Percentiles rank a stretch among this genome's conserved stretches.
Conservation (phyloP, 2,888 invertebrate genomes). For the Cheilosia variabilis region DNA sequence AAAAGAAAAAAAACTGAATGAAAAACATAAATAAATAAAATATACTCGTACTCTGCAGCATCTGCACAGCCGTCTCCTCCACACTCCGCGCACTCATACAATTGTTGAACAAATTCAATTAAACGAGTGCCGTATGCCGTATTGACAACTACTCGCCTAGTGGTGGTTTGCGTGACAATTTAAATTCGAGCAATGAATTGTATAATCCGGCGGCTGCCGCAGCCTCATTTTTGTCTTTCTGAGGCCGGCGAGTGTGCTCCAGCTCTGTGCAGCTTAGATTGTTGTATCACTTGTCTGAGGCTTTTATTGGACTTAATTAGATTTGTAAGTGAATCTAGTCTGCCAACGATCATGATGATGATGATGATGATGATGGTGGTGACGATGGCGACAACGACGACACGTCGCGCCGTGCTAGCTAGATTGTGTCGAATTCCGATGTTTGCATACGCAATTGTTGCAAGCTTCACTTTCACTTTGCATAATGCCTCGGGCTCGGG, state of each 20-base stretch:
- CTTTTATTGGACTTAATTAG: conserved; percentile 83
- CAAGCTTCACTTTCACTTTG: conserved; percentile 68
- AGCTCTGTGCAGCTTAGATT: conserved; percentile 11
- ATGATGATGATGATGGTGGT: neutral
- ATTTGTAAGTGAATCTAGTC: conserved; percentile 84
- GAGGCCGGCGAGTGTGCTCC: neutral
- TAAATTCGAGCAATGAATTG: conserved; percentile 75
- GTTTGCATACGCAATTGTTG: conserved; percentile 75
- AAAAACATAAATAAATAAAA: conserved; percentile 71
- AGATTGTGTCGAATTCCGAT: conserved; percentile 66
- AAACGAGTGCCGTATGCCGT: conserved; percentile 72
- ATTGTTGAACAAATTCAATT: conserved; percentile 75
- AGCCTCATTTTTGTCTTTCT: conserved; percentile 62
- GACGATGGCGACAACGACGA: conserved; percentile 19
- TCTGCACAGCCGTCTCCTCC: neutral
- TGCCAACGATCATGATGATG: conserved; percentile 70
- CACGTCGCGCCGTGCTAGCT: conserved; percentile 1
- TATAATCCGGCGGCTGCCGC: conserved; percentile 63
- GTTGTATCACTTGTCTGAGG: conserved; percentile 73
- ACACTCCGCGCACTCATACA: conserved; percentile 37
- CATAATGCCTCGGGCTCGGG: conserved; percentile 29
- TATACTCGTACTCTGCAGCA: conserved; percentile 29
- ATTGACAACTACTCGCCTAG: conserved; percentile 67
- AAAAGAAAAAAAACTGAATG: conserved; percentile 34
- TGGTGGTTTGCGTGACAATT: conserved; percentile 76